phyloP scores from a whole-genome alignment of 53 echinoderm and acorn worm species.

The Temnopleurus reevesii region DNA sequence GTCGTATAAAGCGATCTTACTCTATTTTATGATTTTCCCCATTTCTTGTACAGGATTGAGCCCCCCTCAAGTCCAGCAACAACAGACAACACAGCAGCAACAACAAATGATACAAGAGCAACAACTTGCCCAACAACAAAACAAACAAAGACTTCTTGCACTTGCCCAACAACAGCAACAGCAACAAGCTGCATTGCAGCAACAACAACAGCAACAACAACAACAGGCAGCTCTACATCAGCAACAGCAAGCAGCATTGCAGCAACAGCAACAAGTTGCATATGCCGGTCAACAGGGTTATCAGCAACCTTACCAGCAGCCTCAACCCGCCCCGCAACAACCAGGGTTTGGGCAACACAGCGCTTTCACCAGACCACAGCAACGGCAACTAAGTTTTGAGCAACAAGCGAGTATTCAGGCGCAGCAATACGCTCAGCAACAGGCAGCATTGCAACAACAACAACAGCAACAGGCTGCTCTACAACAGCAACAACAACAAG shows the following conservation, averaged over 20 bases:
- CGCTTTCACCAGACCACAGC: slow-evolving; percentile 60
- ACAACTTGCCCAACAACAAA: slow-evolving; percentile 66
- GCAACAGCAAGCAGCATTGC: slow-evolving; percentile 50
- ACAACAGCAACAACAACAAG: slow-evolving; percentile 56
- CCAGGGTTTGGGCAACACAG: slow-evolving; percentile 47
- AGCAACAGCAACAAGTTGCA: slow-evolving; percentile 61
- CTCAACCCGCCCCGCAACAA: slow-evolving; percentile 56
- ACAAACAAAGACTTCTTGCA: slow-evolving; percentile 48
- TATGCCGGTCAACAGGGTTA: slow-evolving; percentile 38
- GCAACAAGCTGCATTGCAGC: slow-evolving; percentile 64
- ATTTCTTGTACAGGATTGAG: slow-evolving; percentile 61
- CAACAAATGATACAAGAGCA: slow-evolving; percentile 63
- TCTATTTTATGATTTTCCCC: background rate
- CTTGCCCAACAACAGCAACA: slow-evolving; percentile 69
- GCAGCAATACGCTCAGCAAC: slow-evolving; percentile 54
- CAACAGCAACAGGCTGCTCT: slow-evolving; percentile 48
- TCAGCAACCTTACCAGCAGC: slow-evolving; percentile 60
- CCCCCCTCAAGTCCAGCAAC: slow-evolving; percentile 71
- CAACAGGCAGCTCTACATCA: background rate
- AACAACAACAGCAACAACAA: slow-evolving; percentile 68
- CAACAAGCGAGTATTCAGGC: slow-evolving; percentile 60
- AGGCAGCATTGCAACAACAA: slow-evolving; percentile 42
- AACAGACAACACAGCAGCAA: slow-evolving; percentile 54
- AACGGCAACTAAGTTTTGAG: slow-evolving; percentile 59
- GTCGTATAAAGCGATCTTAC: background rate